Base-by-base conservation (phyloP, 1,140 invertebrate genomes). In the Phortica variegata region DNA sequence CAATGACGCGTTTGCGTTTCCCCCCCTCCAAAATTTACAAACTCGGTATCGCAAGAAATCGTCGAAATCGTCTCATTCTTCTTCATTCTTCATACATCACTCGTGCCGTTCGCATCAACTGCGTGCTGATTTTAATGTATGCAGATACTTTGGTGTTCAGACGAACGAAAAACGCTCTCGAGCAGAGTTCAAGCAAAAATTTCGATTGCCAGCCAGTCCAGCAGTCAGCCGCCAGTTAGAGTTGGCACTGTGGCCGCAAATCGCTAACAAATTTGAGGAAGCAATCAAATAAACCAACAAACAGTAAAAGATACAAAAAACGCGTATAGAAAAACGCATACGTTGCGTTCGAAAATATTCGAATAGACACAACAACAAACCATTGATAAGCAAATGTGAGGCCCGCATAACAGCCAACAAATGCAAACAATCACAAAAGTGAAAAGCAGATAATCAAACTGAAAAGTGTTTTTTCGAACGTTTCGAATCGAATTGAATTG, bases 201-300 rank as follows among this genome's bases (percentile, higher is more conserved):
- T 31, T 41, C 36, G 21, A 33, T 32, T 37, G 50, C 26, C 40
- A 43, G 49, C 47, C 48, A 59, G 49, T 45, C 43, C 39, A 44
- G 33, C 36, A 38, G 49, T n/a, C 55, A 50, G 37, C 62, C 54
- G 59, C 42, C 39, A 49, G 58, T 55, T 62, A 59, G 44, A 38
- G 15, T n/a, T n/a, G n/a, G n/a, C n/a, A n/a, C n/a, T n/a, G n/a
- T n/a, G n/a, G n/a, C n/a, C 33, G 23, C 2, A n/a, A n/a, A n/a
- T n/a, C n/a, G n/a, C n/a, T n/a, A 29, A 17, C 33, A 16, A 20
- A 36, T 19, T 29, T 29, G 26, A 29, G 6, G 12, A 29, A 29
- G 12, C 6, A 29, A 29, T 12, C 6, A 6, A 29, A 38, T 40
- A 18, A 39, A 37, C 32, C 23, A 18, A 32, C 32, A n/a, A n/a